These are phyloP conservation scores for Puma concolor DNA, from an alignment of 2,113 vertebrate species.

Conservation along the genomic window DNA sequence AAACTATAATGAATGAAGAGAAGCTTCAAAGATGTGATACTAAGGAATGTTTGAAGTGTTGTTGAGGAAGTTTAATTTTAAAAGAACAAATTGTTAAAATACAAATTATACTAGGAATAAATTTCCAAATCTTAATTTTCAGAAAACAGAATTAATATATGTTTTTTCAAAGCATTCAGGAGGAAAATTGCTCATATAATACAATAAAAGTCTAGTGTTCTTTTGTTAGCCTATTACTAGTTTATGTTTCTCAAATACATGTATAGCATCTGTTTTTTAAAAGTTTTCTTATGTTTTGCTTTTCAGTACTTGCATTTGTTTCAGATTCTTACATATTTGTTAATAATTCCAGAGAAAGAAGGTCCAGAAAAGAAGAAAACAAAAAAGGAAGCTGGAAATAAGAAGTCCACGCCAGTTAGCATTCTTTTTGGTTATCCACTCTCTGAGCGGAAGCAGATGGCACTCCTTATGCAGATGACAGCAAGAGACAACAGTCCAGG, in stretches of 20 bases:
- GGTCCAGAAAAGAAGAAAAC: constrained; percentile 98
- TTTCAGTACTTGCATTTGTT: constrained; percentile 55
- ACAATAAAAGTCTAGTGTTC: neutral
- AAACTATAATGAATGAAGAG: constrained; percentile 44
- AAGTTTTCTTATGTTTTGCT: neutral
- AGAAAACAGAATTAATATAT: constrained; percentile 35
- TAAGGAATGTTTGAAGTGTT: constrained; percentile 40
- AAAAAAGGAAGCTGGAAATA: constrained; percentile 95
- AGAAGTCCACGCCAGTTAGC: constrained; percentile 95
- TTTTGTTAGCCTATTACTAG: neutral
- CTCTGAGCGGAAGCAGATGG: constrained; percentile 99
- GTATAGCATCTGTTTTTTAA: neutral
- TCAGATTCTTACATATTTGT: constrained; percentile 71
- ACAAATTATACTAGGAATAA: constrained; percentile 9
- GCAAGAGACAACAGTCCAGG: constrained; percentile 99
- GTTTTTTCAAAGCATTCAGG: constrained; percentile 28
- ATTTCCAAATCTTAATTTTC: constrained; percentile 36
- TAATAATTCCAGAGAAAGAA: constrained; percentile 95
- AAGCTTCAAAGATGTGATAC: constrained; percentile 9
- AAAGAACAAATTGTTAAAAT: constrained; percentile 30
- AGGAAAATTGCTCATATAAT: constrained; percentile 17
- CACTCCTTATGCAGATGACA: constrained; percentile 99
- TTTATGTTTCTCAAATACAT: neutral
- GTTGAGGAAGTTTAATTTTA: constrained; percentile 36
- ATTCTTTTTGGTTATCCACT: constrained; percentile 98